Evolutionary conservation across 2,113 vertebrate genomes (phyloP), one percentile per base, ranked within the genome.

Genomic region (Ellobius talpinus): DNA sequence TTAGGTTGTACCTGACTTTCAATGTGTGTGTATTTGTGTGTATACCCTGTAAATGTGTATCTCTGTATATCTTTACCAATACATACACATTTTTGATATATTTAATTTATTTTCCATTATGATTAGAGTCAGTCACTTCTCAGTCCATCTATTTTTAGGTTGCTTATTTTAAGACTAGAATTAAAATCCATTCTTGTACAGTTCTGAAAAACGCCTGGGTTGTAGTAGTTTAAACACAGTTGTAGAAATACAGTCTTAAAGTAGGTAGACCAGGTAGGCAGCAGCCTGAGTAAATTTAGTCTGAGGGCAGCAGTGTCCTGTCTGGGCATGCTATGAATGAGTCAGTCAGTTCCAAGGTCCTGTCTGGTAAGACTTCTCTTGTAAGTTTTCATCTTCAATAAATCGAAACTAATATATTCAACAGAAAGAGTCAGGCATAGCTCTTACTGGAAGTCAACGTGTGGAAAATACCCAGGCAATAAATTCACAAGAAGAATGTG

Each of bases 361-460:
- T 7, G 36, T 89, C 39, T 92, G 33, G 3, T 39, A 55, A 97
- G 39, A 55, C 70, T 88, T 92, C 33, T 86, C 45, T 92, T 68
- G 31, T 70, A 76, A 79, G n/a, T 90, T 97, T 72, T 50, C 77
- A 78, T 77, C 89, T 94, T 91, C 87, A 82, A 24, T 92, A 94
- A 96, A 82, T 39, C 63, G 84, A 93, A 50, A 91, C 89, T 76
- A 96, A 86, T 89, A 73, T 12, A 31, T 50, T 89, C 82, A 88
- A 14, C 10, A 7, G 68, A 70, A 92, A 66, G 39, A 93, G 68
- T 33, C 68, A 79, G 47, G 17, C 61, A 2, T 9, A 66, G 14
- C 24, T 73, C 66, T 91, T 65, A 55, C 24, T 47, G 70, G n/a
- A 91, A 77, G 55, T 70, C 77, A 58, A 65, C 76, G 23, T 81